Evolutionary conservation across 2,888 invertebrate genomes (phyloP), one percentile per base, ranked within the genome.

Genomic region (Eilema caniola): DNA sequence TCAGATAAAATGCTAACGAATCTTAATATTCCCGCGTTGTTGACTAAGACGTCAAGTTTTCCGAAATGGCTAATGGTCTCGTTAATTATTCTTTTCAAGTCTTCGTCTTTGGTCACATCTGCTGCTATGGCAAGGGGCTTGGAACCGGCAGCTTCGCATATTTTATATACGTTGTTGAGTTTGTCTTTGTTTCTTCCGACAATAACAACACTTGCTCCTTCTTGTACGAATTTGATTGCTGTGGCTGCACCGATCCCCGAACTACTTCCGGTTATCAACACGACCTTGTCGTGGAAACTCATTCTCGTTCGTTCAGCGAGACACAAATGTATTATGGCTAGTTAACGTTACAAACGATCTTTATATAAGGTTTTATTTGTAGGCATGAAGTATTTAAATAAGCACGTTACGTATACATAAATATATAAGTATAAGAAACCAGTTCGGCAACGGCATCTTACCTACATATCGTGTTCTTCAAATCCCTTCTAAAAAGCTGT

Each of bases 161-260:
- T 16, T 3, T 33, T 20, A 28, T 31, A n/a, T 3, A 66, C 62
- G 14, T 24, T 59, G 20, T 47, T 23, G 4, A 71, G 59, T 53
- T 63, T 67, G 0, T 66, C 47, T 33, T 73, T 73, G 62, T 76
- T 76, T 71, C 79, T 73, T 24, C 80, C 80, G 28, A 79, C 73
- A 14, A 80, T 62, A 8, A 66, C 59, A 2, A 80, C 66, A n/a
- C 61, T 60, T 24, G 79, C 77, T 28, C 77, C 77, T 53, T 79
- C 67, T 25, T 71, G 12, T 16, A 73, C 74, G 31, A 79, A 76
- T 11, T 72, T 70, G 25, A 75, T 69, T 4, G 79, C 79, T 20
- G 77, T 62, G 3, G 79, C 77, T 8, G 79, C 80, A 10, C 80
- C 79, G 25, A 79, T 81, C 0, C 80, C 80, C 1, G 77, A 76